Conservation (phyloP, 2,797 vertebrate species). For the Urophycis tenuis region DNA sequence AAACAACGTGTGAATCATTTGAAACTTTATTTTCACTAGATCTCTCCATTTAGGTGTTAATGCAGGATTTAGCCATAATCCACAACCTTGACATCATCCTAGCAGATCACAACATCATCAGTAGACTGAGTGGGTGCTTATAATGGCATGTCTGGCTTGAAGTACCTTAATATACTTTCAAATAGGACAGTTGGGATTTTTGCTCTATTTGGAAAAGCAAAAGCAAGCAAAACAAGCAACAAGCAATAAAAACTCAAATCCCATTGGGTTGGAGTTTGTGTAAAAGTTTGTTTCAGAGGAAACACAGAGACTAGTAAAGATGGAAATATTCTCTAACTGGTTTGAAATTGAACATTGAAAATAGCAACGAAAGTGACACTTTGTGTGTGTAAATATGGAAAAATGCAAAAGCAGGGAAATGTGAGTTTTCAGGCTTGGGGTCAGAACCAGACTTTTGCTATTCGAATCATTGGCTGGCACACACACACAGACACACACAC, state of each 20-base stretch:
- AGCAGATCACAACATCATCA: constrained; percentile 2
- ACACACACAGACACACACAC: neutral
- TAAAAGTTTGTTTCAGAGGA: neutral
- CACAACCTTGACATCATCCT: constrained; percentile 17
- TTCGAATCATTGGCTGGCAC: neutral
- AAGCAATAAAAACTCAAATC: neutral
- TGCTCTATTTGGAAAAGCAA: neutral
- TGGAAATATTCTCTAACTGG: neutral
- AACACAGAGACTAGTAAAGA: constrained; percentile 3
- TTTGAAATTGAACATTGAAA: neutral
- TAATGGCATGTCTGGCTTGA: neutral
- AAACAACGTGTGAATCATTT: neutral
- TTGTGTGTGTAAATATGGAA: neutral
- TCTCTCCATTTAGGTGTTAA: constrained; percentile 18
- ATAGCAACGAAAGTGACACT: neutral
- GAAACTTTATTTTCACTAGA: constrained; percentile 8
- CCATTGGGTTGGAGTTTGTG: neutral
- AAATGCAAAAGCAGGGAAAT: neutral
- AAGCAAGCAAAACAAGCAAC: neutral
- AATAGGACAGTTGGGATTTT: neutral
- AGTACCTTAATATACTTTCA: constrained; percentile 5
- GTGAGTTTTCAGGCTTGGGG: neutral
- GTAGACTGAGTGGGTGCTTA: constrained; percentile 13
- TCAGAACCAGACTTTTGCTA: neutral
- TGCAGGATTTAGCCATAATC: constrained; percentile 34